These are phyloP conservation scores for Odobenus rosmarus DNA, from an alignment of 2,113 vertebrate species.

Conservation along the genomic window DNA sequence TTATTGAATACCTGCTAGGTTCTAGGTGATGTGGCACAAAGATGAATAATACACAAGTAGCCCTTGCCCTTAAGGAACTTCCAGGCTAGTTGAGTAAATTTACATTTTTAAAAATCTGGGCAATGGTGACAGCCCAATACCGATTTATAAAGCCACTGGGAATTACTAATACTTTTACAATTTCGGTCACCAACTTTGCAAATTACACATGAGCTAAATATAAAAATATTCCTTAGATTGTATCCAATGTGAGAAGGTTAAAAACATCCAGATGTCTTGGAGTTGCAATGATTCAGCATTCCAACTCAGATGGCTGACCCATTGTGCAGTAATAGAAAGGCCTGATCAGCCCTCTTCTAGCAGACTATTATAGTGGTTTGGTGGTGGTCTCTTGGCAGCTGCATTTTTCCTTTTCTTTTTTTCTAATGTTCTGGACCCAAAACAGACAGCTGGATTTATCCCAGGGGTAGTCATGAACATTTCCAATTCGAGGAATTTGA, in stretches of 20 bases:
- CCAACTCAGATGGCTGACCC: conserved; percentile 6
- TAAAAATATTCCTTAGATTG: conserved; percentile 35
- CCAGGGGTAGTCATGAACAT: conserved; percentile 21
- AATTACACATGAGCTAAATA: conserved; percentile 32
- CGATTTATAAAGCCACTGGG: conserved; percentile 45
- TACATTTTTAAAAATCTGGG: neutral
- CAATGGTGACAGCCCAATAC: conserved; percentile 35
- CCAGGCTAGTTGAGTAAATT: conserved; percentile 24
- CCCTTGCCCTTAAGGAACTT: neutral
- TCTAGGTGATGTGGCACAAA: conserved; percentile 30
- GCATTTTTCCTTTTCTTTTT: neutral
- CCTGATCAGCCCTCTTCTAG: neutral
- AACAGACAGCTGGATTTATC: conserved; percentile 55
- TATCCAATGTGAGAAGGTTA: conserved; percentile 10
- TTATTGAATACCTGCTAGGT: neutral
- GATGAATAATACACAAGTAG: conserved; percentile 20
- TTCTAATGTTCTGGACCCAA: conserved; percentile 13
- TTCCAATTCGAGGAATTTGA: conserved; percentile 57
- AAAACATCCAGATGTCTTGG: conserved; percentile 36
- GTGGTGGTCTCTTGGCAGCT: conserved; percentile 26
- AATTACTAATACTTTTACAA: conserved; percentile 50
- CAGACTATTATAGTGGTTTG: conserved; percentile 15
- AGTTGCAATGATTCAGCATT: conserved; percentile 24
- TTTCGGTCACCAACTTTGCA: conserved; percentile 29
- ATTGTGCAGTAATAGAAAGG: neutral